Percentiles rank a stretch among this genome's conserved stretches.
Conservation (phyloP, 92 coral and sea anemone species). For the Zoanthus gigantus region DNA sequence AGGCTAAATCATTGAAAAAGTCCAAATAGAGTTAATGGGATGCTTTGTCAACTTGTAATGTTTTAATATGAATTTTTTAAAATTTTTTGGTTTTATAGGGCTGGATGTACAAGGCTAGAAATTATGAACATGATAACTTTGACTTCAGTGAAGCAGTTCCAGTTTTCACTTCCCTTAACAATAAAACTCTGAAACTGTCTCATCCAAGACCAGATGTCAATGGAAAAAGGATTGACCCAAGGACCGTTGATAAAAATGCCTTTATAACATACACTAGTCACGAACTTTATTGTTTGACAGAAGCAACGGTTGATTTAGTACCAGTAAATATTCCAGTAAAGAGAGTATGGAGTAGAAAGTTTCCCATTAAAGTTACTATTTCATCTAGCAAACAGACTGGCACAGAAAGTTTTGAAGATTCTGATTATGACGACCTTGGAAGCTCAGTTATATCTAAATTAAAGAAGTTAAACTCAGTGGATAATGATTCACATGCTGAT, state of each 20-base stretch:
- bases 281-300: constrained; percentile 76
- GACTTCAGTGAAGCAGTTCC: constrained; percentile 78
- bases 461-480: constrained; percentile 68
- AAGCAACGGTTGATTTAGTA: constrained; percentile 75
- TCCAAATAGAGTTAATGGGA: too few species aligned
- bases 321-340: constrained; percentile 80
- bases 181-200: constrained; percentile 76
- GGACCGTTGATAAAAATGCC: constrained; percentile 66
- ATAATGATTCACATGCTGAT: constrained; percentile 41
- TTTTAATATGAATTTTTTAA: background rate
- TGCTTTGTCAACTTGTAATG: too few species aligned
- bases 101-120: constrained; percentile 90
- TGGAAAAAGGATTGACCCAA: constrained; percentile 79
- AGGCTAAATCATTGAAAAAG: too few species aligned
- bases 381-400: constrained; percentile 44
- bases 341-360: constrained; percentile 94
- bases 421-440: constrained; percentile 54
- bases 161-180: constrained; percentile 77
- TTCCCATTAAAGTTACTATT: constrained; percentile 78
- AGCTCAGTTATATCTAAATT: constrained; percentile 44
- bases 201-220: constrained; percentile 76
- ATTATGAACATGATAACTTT: constrained; percentile 79
- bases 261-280: constrained; percentile 64
- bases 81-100: constrained; percentile 62
- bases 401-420: constrained; percentile 46